Percentiles rank a stretch among this genome's conserved stretches.
phyloP scores from a whole-genome alignment of 1,140 invertebrate species.

The Drosophila pruinosa region DNA sequence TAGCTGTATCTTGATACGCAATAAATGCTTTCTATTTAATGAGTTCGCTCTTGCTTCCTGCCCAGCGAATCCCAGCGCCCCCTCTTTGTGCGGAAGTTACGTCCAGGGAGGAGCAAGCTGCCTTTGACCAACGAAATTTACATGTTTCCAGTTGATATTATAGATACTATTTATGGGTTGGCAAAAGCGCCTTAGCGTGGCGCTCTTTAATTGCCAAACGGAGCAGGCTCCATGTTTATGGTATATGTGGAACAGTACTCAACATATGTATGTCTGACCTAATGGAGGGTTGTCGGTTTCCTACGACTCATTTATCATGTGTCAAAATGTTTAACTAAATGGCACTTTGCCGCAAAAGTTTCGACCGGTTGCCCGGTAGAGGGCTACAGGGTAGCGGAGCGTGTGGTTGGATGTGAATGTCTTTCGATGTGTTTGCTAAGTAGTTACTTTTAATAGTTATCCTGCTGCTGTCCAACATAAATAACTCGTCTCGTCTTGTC shows the following conservation, averaged over 20 bases:
- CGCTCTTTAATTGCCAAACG: slow-evolving; percentile 67
- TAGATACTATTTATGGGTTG: slow-evolving; percentile 66
- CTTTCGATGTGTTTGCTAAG: slow-evolving; percentile 65
- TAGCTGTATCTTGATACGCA: slow-evolving; percentile 71
- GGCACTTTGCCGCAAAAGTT: slow-evolving; percentile 75
- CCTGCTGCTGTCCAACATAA: slow-evolving; percentile 61
- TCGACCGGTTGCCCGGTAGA: background rate
- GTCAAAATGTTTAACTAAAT: slow-evolving; percentile 78
- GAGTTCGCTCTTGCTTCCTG: slow-evolving; percentile 45
- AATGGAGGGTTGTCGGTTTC: slow-evolving; percentile 48
- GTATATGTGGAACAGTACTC: background rate
- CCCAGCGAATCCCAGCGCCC: background rate
- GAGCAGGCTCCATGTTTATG: slow-evolving; percentile 8
- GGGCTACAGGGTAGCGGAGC: background rate
- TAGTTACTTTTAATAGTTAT: slow-evolving; percentile 80
- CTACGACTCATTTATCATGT: slow-evolving; percentile 78
- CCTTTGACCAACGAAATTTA: slow-evolving; percentile 21
- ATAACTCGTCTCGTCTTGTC: slow-evolving; percentile 50
- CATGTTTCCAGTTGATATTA: slow-evolving; percentile 29
- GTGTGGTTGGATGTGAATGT: background rate
- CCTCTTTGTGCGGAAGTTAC: slow-evolving; percentile 15
- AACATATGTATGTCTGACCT: slow-evolving; percentile 65
- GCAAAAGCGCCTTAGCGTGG: slow-evolving; percentile 28
- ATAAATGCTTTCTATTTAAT: slow-evolving; percentile 81
- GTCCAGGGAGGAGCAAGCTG: background rate